Percentiles rank a stretch among this genome's conserved stretches.
These are phyloP conservation scores for Papilio polyxenes DNA, from an alignment of 1,140 invertebrate genomes.

Conservation along the genomic window DNA sequence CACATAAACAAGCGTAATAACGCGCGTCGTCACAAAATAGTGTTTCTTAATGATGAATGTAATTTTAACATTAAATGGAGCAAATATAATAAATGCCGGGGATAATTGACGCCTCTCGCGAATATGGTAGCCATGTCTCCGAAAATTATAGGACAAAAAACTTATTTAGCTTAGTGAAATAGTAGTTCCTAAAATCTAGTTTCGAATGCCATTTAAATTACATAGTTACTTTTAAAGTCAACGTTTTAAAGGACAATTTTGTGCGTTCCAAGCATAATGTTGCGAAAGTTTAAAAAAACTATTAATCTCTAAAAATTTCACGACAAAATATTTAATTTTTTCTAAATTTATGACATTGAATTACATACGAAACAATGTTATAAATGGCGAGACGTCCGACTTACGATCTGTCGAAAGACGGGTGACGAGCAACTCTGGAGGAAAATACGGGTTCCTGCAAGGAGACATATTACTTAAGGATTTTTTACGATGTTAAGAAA, in stretches of 20 bases:
- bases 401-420: conserved; percentile 11
- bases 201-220: no score
- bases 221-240: no score
- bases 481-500: not conserved
- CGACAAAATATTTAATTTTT: not conserved
- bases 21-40: not conserved
- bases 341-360: not conserved
- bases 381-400: not conserved
- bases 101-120: not conserved
- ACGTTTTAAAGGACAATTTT: no score
- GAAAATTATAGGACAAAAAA: not conserved
- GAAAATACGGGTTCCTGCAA: not conserved
- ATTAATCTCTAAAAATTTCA: no score
- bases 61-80: conserved; percentile 14
- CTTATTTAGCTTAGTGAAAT: no score
- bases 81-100: not conserved
- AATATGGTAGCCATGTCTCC: not conserved
- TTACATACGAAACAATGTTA: not conserved
- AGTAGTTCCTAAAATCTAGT: no score
- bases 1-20: not conserved
- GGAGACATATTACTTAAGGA: not conserved
- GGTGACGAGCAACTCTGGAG: conserved; percentile 3
- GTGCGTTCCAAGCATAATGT: no score
- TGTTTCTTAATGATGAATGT: not conserved
- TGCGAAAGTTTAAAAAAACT: no score